Evolutionary conservation across 2,888 invertebrate genomes (phyloP), one percentile per base, ranked within the genome.

Genomic region (Cheilosia vernalis): DNA sequence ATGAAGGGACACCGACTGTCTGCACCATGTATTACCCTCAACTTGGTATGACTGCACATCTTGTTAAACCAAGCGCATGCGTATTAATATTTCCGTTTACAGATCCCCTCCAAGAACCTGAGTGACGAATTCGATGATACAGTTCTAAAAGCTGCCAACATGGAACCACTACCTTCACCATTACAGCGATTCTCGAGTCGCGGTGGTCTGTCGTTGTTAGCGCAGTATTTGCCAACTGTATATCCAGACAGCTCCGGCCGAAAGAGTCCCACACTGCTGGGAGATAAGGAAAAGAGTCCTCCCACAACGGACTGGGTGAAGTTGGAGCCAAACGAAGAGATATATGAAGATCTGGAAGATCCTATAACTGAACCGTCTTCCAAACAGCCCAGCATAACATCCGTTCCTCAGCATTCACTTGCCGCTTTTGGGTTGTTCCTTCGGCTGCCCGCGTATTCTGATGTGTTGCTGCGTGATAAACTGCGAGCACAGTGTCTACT

Each of bases 381-480:
- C 0, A 94, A 94, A 88, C 90, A 93, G 21, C 89, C 93, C 3
- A 92, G 93, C 2, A 93, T 94, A 7, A 93, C 94, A n/a, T 94
- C 95, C 66, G 95, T 96, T 73, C 98, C 98, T 6, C 96, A 97
- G 69, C 98, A 98, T 93, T 97, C 98, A 56, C 93, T 98, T 87
- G 96, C 97, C 1, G 98, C 98, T 15, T 97, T 98, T 90, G 97
- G 97, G 1, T 93, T 98, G 79, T 97, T 98, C 91, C 93, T 98
- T 24, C 94, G 97, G 88, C 93, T 98, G 88, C 97, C 98, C 0
- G 96, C 97, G 2, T 98, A 98, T 91, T 98, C 98, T 0, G 97
- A 97, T 90, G 96, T 98, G 53, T 92, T 98, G 86, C 93, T 98
- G 30, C 94, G 95, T 88, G 97, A 97, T 91, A 95, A 96, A 88